Evolutionary conservation across 2,113 vertebrate genomes (phyloP).

Genomic region (Notechis scutatus): DNA sequence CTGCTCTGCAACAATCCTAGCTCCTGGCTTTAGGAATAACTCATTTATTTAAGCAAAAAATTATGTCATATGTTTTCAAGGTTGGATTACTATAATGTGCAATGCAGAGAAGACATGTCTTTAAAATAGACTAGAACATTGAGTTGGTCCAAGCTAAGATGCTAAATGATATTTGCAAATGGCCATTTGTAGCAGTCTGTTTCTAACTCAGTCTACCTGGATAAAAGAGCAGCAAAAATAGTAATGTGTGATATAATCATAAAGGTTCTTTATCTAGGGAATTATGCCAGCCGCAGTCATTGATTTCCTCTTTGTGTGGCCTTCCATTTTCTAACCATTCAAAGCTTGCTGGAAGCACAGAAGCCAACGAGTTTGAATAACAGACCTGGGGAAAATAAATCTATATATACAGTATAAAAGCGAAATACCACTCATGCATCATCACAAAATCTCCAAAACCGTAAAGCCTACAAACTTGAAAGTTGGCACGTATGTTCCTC

Average conservation of each 20-base stretch:
- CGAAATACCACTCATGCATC: too few relatives aligned
- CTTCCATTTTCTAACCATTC: neutral
- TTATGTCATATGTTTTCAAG: neutral
- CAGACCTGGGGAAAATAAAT: neutral
- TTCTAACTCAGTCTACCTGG: neutral
- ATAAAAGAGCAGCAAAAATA: neutral
- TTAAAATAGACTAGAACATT: neutral
- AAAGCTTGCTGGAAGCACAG: neutral
- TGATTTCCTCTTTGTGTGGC: neutral
- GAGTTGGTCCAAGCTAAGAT: neutral
- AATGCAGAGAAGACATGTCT: neutral
- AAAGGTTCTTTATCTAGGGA: neutral
- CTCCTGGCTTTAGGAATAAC: neutral
- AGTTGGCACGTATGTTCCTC: too few relatives aligned
- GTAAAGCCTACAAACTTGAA: too few relatives aligned
- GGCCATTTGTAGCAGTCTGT: neutral
- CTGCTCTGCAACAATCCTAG: neutral
- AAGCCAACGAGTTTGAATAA: neutral
- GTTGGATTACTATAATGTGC: neutral
- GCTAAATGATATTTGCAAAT: neutral
- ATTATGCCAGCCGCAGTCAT: neutral
- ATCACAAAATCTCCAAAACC: too few relatives aligned
- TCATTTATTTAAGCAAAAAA: neutral
- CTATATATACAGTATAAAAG: neutral
- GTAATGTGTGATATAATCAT: neutral